A percentile compares a stretch with the other conserved stretches of the same genome.
These are phyloP conservation scores for Schrankia costaestrigalis DNA, from an alignment of 2,888 invertebrate species.

Conservation along the genomic window DNA sequence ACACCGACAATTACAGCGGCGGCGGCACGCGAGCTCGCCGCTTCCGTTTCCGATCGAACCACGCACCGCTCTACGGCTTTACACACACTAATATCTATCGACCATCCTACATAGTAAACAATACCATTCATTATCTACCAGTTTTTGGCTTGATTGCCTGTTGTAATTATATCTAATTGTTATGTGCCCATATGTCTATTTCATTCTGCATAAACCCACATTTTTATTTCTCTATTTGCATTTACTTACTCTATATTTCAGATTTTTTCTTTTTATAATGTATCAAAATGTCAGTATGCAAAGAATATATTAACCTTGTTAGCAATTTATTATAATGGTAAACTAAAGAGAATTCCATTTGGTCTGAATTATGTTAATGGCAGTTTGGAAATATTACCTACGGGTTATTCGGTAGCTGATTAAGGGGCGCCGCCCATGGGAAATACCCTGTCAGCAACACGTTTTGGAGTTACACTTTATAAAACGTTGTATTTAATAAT, in stretches of 20 bases:
- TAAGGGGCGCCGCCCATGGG: constrained; percentile 21
- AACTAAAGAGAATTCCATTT: no score
- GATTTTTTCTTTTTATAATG: no score
- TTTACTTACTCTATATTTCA: no score
- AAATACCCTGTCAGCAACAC: constrained; percentile 20
- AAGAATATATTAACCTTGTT: no score
- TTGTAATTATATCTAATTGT: no score
- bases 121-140: neutral
- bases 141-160: no score
- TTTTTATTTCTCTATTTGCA: no score
- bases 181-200: no score
- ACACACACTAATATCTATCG: constrained; percentile 10
- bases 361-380: constrained; percentile 20
- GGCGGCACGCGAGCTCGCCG: constrained; percentile 58
- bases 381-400: constrained; percentile 24
- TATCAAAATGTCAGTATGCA: no score
- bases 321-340: no score
- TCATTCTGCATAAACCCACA: no score
- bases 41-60: constrained; percentile 70
- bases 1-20: constrained; percentile 61
- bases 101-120: constrained; percentile 9
- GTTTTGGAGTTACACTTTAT: constrained; percentile 13
- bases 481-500: constrained; percentile 11
- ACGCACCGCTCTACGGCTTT: constrained; percentile 54
- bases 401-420: constrained; percentile 21